Base-by-base conservation (phyloP, 1,140 invertebrate genomes). In the Drosophila willistoni region DNA sequence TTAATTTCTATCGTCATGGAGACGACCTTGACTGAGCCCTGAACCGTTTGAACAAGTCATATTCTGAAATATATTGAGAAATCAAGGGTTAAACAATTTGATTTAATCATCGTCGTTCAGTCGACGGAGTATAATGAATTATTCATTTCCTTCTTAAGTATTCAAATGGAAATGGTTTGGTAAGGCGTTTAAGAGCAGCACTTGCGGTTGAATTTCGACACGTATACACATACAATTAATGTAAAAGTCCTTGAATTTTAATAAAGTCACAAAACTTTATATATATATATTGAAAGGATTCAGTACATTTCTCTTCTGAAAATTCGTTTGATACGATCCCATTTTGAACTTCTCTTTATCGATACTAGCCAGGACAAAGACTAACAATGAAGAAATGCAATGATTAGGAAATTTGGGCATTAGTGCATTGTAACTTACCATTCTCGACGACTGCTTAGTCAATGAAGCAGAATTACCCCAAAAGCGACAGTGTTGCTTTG, bases 101-200 rank as follows among this genome's bases (percentile, higher is more conserved):
- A 85, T 82, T 85, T 76, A 86, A 86, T 85, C 82, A 86, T 63
- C 64, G 68, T 63, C 78, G 63, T 22, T 22, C 19, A 22, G 19
- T 22, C 19, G 19, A 54, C 66, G 80, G 64, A 25, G 66, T 79
- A 17, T 63, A 75, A 82, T 86, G 82, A 86, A 86, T 86, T 42
- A 81, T 81, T 81, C 79, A 81, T 73, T 70, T 47, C 2, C 36
- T 42, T 25, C 17, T 36, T 59, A 71, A 68, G 56, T 25, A 25
- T 29, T 29, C 29, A 29, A 29, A 29, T 29, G 29, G 29, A n/a
- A n/a, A 29, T 29, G 34, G 19, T 13, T 14, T 7, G 14, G 33
- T 17, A 29, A 29, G 1, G 29, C 29, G 17, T 33, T 0, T 7
- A 1, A 39, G 36, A 29, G 29, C 29, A 6, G 29, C 29, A 7